These are phyloP conservation scores for Fregetta grallaria DNA, from an alignment of 2,113 vertebrate species.

Conservation along the genomic window DNA sequence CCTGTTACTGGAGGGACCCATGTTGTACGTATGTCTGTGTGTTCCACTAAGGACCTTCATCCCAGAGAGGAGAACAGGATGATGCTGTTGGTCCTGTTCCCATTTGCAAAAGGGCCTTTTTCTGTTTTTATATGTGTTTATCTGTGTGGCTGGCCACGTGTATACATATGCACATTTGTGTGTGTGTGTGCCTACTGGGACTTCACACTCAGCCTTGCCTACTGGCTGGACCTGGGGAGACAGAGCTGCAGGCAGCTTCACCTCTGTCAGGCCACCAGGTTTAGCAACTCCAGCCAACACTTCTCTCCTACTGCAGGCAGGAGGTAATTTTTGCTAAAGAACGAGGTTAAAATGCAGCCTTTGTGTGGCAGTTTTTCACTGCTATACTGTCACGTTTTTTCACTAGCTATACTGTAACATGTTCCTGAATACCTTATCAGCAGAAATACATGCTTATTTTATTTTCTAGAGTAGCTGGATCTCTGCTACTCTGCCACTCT, in stretches of 20 bases:
- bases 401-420: neutral
- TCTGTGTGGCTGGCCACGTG: neutral
- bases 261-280: neutral
- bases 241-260: neutral
- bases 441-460: neutral
- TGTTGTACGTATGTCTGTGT: neutral
- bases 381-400: neutral
- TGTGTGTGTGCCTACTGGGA: neutral
- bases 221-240: neutral
- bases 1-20: neutral
- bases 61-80: neutral
- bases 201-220: neutral
- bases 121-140: neutral
- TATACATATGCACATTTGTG: fast-evolving
- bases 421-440: neutral
- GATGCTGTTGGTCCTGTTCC: neutral
- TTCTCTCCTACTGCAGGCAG: neutral
- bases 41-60: neutral
- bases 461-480: neutral
- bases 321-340: neutral
- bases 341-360: neutral
- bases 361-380: neutral
- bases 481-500: neutral
- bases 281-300: neutral
- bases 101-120: neutral